Conservation (phyloP, 2,113 vertebrate genomes). For the Cochlearius cochlearius region DNA sequence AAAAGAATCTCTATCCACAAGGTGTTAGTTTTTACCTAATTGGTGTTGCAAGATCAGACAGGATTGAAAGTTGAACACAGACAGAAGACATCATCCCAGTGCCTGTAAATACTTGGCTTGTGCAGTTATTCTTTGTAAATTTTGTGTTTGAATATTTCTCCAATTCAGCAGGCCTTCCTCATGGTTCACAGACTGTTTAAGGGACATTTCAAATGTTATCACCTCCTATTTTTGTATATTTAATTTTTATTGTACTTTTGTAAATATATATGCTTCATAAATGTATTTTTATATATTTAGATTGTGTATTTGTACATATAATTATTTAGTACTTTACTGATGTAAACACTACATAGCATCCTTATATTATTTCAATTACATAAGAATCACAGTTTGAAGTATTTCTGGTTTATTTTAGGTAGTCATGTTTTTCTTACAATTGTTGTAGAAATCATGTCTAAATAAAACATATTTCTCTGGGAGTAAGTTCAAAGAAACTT, state of each 20-base stretch:
- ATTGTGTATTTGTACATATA: background rate
- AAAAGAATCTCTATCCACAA: background rate
- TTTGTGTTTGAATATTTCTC: background rate
- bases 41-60: background rate
- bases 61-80: background rate
- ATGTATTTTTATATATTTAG: background rate
- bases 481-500: background rate
- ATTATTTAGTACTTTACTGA: background rate
- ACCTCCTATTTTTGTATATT: background rate
- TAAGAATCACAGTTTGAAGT: background rate
- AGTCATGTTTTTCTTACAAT: background rate
- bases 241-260: background rate
- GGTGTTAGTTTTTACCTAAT: background rate
- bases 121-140: background rate
- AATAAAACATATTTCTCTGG: background rate
- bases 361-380: background rate
- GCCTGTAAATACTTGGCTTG: background rate
- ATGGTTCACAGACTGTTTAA: background rate
- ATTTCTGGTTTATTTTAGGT: background rate
- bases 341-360: background rate
- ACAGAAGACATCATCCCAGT: background rate
- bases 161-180: background rate
- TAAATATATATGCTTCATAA: background rate
- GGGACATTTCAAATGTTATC: background rate
- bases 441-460: background rate